phyloP scores from a whole-genome alignment of 1,140 invertebrate genomes.

The Brachionus sp. region DNA sequence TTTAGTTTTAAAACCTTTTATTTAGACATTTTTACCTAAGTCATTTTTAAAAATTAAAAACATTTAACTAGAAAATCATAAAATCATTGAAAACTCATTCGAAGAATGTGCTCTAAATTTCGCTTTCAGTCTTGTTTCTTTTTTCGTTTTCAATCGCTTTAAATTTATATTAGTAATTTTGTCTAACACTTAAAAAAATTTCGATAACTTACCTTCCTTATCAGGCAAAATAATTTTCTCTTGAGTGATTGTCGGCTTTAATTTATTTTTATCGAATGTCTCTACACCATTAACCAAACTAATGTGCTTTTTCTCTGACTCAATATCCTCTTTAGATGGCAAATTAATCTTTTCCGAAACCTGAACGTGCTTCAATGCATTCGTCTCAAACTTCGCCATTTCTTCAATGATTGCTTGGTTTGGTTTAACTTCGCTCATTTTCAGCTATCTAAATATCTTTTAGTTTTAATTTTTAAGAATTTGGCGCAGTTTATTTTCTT shows the following conservation, averaged over 20 bases:
- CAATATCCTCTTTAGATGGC: slow-evolving; percentile 24
- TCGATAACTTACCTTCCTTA: neutral
- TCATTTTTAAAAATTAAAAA: neutral
- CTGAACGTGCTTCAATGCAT: slow-evolving; percentile 26
- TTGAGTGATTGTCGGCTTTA: slow-evolving; percentile 25
- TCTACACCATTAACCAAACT: slow-evolving; percentile 18
- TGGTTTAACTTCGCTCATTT: slow-evolving; percentile 13
- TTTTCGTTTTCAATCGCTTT: slow-evolving; percentile 19
- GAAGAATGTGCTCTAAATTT: neutral
- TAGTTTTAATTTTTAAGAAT: neutral
- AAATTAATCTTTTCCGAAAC: slow-evolving; percentile 17
- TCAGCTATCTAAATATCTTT: neutral
- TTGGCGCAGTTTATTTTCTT: neutral
- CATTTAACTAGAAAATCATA: neutral
- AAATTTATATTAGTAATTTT: neutral
- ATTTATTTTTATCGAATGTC: slow-evolving; percentile 19
- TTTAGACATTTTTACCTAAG: neutral
- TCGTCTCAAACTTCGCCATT: slow-evolving; percentile 14
- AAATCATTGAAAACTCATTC: neutral
- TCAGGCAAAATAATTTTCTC: slow-evolving; percentile 30
- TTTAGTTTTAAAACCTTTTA: neutral
- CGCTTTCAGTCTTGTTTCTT: neutral
- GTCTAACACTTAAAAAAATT: neutral
- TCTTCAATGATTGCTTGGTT: slow-evolving; percentile 21
- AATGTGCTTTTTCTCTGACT: slow-evolving; percentile 10